Conservation (phyloP, 2,797 vertebrate species). For the Orestias chungarensis region DNA sequence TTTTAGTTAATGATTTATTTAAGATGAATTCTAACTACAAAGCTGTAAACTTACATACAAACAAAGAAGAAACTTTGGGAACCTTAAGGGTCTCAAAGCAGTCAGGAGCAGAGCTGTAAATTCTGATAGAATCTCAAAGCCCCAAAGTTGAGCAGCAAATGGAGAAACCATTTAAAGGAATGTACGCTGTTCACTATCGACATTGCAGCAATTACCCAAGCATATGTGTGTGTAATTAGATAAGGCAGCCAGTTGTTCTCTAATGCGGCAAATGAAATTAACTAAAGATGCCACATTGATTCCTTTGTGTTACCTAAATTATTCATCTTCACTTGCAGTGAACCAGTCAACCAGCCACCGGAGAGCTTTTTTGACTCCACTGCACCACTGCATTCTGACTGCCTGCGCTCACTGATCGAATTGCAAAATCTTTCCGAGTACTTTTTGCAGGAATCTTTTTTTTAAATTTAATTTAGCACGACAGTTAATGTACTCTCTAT, state of each 20-base stretch:
- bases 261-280: constrained; percentile 83
- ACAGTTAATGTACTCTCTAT: constrained; percentile 54
- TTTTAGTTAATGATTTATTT: too few relatives aligned
- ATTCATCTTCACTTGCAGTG: constrained; percentile 77
- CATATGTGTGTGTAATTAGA: constrained; percentile 80
- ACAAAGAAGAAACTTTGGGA: constrained; percentile 41
- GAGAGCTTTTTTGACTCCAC: constrained; percentile 60
- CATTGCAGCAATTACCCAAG: constrained; percentile 77
- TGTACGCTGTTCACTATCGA: constrained; percentile 74
- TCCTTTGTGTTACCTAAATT: constrained; percentile 80
- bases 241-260: constrained; percentile 80
- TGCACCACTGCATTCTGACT: constrained; percentile 41
- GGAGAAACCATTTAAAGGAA: constrained; percentile 67
- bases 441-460: constrained; percentile 40
- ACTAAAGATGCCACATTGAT: constrained; percentile 82
- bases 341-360: constrained; percentile 69
- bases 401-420: constrained; percentile 43
- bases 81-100: constrained; percentile 30
- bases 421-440: constrained; percentile 40
- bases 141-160: constrained; percentile 54
- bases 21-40: constrained; percentile 36
- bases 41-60: constrained; percentile 25
- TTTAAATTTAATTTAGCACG: constrained; percentile 43
- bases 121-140: constrained; percentile 54
- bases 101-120: constrained; percentile 23